Percentiles rank a stretch among this genome's conserved stretches.
Evolutionary conservation across 2,113 vertebrate genomes (phyloP).

Genomic region (Pituophis catenifer): DNA sequence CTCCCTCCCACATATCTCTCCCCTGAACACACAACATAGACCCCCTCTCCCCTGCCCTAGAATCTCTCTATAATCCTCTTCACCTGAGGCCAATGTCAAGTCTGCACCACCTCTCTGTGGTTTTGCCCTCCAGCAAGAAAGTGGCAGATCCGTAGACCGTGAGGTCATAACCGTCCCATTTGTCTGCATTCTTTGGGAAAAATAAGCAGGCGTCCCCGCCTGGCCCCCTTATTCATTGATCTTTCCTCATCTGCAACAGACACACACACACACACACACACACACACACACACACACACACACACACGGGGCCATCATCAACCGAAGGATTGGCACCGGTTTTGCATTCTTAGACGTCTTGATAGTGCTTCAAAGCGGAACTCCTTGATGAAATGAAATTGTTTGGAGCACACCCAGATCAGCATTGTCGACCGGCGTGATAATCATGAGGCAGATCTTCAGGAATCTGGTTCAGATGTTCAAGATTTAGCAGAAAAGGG

Average conservation of each 20-base stretch:
- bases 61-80: neutral
- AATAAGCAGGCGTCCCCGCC: neutral
- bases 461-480: no score
- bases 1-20: neutral
- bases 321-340: neutral
- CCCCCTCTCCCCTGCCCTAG: neutral
- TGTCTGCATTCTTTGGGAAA: neutral
- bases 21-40: neutral
- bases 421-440: neutral
- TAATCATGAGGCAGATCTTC: neutral
- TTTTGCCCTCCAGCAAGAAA: neutral
- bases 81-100: neutral
- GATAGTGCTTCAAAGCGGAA: neutral
- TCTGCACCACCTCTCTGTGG: neutral
- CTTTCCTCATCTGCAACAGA: neutral
- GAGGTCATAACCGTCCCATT: neutral
- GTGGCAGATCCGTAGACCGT: conserved; percentile 1
- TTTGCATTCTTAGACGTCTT: conserved; percentile 5
- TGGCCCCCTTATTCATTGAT: neutral
- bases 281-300: no score
- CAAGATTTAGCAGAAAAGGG: neutral
- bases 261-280: no score
- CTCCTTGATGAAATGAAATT: neutral
- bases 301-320: neutral
- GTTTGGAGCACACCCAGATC: neutral